Base-by-base conservation (phyloP, 2,888 invertebrate genomes). In the Erebia epiphron region DNA sequence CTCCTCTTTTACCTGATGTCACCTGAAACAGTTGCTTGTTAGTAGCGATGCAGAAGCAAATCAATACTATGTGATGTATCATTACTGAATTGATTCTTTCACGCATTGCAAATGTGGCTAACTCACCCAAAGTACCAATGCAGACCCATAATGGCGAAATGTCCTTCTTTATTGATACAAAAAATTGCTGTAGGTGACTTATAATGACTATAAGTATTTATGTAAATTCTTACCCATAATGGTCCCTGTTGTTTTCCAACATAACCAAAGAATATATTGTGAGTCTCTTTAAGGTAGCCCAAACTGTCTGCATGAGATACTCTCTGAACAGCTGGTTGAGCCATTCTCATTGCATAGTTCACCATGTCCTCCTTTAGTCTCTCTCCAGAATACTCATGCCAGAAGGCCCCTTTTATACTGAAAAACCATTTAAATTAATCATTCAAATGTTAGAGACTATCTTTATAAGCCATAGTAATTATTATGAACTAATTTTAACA, bases 331-430 rank as follows among this genome's bases (percentile, higher is more conserved):
- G 98, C 96, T 0, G 98, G 98, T 70, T 98, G 98, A 67, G 96
- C 96, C 95, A 99, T 96, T 78, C 98, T 94, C 73, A 96, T 85
- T 0, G 98, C 98, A 95, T 98, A 99, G 82, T 97, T 97, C 0
- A 98, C 95, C 83, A 99, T 96, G 77, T 98, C 98, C 75, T 98
- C 97, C 83, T 97, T 97, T 41, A 95, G 95, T 81, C 98, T 95
- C 79, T 99, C 99, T 1, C 99, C 99, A 77, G 94, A 94, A 85
- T 97, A 98, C 54, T 95, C 95, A 88, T 96, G 96, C 75, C 95
- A 95, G 77, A 95, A 95, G 69, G 96, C 95, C 21, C 97, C 97
- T 89, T 97, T 97, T 65, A 99, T 95, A 84, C 98, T 98, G 77
- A 50, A 68, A 76, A 61, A 61, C 14, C 67, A 1, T 18, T 66